Evolutionary conservation across 2,797 vertebrate species (phyloP), one percentile per base, ranked within the genome.

Genomic region (Scolopax rusticola): DNA sequence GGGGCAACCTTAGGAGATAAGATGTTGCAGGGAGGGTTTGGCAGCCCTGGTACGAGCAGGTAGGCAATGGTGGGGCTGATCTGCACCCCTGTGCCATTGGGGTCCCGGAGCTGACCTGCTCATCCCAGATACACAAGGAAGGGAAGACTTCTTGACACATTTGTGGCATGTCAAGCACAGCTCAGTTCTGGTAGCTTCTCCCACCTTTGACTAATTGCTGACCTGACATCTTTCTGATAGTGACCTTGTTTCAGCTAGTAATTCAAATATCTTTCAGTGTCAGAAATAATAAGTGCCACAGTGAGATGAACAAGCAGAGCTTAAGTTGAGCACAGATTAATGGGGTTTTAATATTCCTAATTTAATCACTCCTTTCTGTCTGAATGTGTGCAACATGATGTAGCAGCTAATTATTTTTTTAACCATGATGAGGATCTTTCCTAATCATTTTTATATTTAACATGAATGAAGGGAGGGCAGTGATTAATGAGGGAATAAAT

Each of bases 331-430:
- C 86, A 97, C 98, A 99, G 98, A 99, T 99, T 99, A 99, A 99
- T 98, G 98, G 98, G 98, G 97, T 98, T 99, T 99, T 99, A 99
- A 98, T 98, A 98, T 98, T 97, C 97, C 98, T 98, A 98, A 99
- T 99, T 99, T 98, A 99, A 99, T 99, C 99, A 98, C 98, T 98
- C 97, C 97, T 98, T 98, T 98, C 98, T 98, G 98, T 98, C 92
- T 90, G 96, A 95, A 97, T 96, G 96, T 97, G 97, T 98, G 98
- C 98, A 98, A 98, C 98, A 97, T 97, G 98, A 98, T 98, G 98
- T 97, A 98, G 98, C 98, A 98, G 98, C 98, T 98, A 98, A 99
- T 99, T 99, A 99, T 99, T 99, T 98, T 99, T 99, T 98, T 98
- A 98, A 98, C 98, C 98, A 97, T 98, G 98, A 98, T 98, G 97